A percentile compares a stretch with the other conserved stretches of the same genome.
phyloP scores from a whole-genome alignment of 2,113 vertebrate species.

The Phrynocephalus versicolor region DNA sequence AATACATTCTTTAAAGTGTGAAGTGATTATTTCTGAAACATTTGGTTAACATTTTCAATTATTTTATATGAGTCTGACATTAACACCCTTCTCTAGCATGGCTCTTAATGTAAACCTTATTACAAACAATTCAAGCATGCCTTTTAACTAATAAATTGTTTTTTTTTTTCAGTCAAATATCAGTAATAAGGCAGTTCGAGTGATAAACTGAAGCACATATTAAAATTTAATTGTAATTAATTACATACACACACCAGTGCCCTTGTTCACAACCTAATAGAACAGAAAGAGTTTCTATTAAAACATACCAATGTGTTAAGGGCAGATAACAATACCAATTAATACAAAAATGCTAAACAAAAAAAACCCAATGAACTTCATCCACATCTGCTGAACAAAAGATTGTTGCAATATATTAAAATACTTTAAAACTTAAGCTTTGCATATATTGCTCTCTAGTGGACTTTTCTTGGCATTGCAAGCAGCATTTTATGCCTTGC shows the following conservation, averaged over 20 bases:
- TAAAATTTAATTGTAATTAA: conserved; percentile 58
- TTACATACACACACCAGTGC: conserved; percentile 30
- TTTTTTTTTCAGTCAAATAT: conserved; percentile 22
- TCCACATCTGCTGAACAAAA: conserved; percentile 38
- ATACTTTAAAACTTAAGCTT: conserved; percentile 1
- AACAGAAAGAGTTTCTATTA: conserved; percentile 48
- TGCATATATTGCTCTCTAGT: conserved; percentile 76
- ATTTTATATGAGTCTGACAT: not conserved
- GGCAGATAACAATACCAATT: conserved; percentile 66
- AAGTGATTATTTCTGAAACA: conserved; percentile 35
- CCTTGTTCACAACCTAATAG: conserved; percentile 35
- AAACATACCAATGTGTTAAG: conserved; percentile 58
- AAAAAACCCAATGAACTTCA: conserved; percentile 60
- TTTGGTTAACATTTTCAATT: not conserved
- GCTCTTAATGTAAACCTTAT: conserved; percentile 15
- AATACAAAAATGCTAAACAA: conserved; percentile 46
- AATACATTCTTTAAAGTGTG: not conserved
- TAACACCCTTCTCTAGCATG: not conserved
- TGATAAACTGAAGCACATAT: conserved; percentile 51
- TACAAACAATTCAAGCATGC: not conserved
- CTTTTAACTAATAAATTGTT: conserved; percentile 19
- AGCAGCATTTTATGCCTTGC: not conserved
- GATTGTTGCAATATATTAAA: not conserved
- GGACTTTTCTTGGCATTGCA: conserved; percentile 42
- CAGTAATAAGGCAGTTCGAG: conserved; percentile 23